phyloP scores from a whole-genome alignment of 2,888 invertebrate genomes.

The Drosophila barbarae region DNA sequence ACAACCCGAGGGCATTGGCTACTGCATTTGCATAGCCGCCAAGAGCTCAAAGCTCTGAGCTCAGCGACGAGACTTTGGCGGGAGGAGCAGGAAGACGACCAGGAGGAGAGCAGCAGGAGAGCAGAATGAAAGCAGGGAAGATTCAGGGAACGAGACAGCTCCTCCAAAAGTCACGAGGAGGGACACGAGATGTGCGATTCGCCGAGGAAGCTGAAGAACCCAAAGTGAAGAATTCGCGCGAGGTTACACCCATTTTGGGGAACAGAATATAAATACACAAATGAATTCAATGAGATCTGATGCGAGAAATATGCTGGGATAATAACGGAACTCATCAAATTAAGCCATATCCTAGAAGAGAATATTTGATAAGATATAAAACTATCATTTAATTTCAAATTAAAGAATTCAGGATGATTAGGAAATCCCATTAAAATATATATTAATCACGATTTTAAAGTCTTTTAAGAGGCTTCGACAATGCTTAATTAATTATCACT shows the following conservation, averaged over 20 bases:
- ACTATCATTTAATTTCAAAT: not conserved
- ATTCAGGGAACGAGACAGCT: conserved; percentile 25
- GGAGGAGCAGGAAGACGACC: not conserved
- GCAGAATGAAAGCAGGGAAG: conserved; percentile 1
- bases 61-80: conserved; percentile 4
- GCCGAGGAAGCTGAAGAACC: conserved; percentile 8
- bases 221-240: conserved; percentile 22
- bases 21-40: conserved; percentile 78
- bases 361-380: not conserved
- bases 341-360: not conserved
- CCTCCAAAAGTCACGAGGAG: conserved; percentile 39
- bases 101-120: conserved; percentile 1
- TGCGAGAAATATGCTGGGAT: not conserved
- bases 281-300: not conserved
- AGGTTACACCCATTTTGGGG: conserved; percentile 22
- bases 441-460: not conserved
- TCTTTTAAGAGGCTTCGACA: not conserved
- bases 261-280: not conserved
- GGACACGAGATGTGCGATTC: conserved; percentile 34
- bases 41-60: conserved; percentile 33
- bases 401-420: not conserved
- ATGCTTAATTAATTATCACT: not conserved
- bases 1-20: conserved; percentile 78
- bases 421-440: no score
- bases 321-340: conserved; percentile 1